Evolutionary conservation across 2,888 invertebrate species (phyloP).

Genomic region (Cremastinae sp.): DNA sequence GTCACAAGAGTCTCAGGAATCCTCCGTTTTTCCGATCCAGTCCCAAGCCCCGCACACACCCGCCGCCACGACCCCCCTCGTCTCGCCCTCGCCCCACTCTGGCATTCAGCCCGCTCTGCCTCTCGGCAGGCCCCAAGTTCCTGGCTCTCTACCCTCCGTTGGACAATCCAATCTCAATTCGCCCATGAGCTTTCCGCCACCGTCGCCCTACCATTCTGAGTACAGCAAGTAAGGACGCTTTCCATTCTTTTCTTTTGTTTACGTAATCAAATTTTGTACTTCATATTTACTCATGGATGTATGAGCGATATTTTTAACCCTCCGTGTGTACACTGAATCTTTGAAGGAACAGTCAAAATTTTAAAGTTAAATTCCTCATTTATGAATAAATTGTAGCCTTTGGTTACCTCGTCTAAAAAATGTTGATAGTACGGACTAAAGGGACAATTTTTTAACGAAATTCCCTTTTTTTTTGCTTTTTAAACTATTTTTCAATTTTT

Average conservation of each 20-base stretch:
- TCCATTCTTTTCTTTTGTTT: conserved; percentile 14
- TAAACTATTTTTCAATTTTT: too few species aligned
- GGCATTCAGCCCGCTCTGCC: conserved; percentile 68
- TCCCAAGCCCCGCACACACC: conserved; percentile 73
- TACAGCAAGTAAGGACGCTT: conserved; percentile 87
- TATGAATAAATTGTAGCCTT: too few species aligned
- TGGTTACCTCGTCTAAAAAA: too few species aligned
- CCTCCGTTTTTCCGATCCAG: conserved; percentile 82
- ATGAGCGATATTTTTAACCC: too few species aligned
- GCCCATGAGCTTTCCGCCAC: conserved; percentile 88
- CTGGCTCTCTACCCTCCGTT: conserved; percentile 80
- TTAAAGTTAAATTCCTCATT: too few species aligned
- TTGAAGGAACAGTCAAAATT: too few species aligned
- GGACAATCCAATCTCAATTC: conserved; percentile 83
- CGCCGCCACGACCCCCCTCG: conserved; percentile 75
- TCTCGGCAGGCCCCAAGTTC: conserved; percentile 78
- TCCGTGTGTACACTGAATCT: too few species aligned
- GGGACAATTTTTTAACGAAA: too few species aligned
- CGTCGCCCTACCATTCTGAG: conserved; percentile 89
- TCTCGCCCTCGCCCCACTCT: conserved; percentile 79
- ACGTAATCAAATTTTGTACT: conserved; percentile 17
- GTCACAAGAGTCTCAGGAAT: conserved; percentile 90
- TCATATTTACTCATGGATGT: too few species aligned
- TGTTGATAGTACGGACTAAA: too few species aligned
- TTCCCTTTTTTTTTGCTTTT: too few species aligned